Evolutionary conservation across 2,113 vertebrate species (phyloP).

Genomic region (Heloderma charlesbogerti): DNA sequence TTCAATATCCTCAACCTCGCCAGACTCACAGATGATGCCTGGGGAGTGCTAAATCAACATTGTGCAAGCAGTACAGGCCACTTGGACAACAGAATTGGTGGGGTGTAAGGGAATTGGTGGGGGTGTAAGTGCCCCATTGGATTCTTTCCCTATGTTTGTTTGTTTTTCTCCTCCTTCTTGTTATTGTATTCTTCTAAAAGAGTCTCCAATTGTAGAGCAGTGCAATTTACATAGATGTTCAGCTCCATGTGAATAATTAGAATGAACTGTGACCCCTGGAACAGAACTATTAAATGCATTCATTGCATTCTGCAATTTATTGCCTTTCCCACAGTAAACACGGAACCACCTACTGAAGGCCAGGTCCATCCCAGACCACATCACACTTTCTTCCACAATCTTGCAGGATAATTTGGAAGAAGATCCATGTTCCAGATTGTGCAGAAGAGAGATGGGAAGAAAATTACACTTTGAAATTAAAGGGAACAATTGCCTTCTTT

Average conservation of each 20-base stretch:
- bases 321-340: neutral
- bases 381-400: accelerated
- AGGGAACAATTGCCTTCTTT: constrained; percentile 65
- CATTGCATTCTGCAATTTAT: neutral
- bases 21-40: too few relatives aligned
- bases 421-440: constrained; percentile 44
- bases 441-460: constrained; percentile 59
- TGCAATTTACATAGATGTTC: neutral
- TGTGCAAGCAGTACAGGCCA: too few relatives aligned
- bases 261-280: neutral
- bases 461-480: constrained; percentile 61
- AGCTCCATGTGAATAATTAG: neutral
- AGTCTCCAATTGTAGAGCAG: neutral
- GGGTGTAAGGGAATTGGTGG: too few relatives aligned
- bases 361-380: accelerated
- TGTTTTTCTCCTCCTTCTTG: too few relatives aligned
- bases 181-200: neutral
- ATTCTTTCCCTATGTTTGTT: neutral
- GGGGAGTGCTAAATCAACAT: too few relatives aligned
- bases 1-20: too few relatives aligned
- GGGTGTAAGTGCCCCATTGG: too few relatives aligned
- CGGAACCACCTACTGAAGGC: too few relatives aligned
- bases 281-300: neutral
- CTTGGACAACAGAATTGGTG: too few relatives aligned
- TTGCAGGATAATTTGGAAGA: constrained; percentile 1